Percentiles rank a stretch among this genome's conserved stretches.
Conservation (phyloP, 2,113 vertebrate genomes). For the Pica pica region DNA sequence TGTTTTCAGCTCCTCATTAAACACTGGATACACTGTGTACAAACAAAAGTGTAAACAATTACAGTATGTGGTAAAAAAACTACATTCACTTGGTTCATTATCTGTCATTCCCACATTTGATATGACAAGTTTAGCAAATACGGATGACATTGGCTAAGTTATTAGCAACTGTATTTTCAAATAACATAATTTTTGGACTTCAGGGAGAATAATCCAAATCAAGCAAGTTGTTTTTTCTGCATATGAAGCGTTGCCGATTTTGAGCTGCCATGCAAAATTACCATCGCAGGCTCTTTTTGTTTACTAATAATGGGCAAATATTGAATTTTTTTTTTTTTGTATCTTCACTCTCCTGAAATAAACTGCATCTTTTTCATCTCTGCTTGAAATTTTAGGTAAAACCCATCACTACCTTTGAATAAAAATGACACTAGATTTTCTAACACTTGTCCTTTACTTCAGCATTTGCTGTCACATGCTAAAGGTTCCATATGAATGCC, state of each 20-base stretch:
- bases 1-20: background rate
- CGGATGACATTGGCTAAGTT: background rate
- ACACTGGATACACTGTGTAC: background rate
- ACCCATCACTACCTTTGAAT: background rate
- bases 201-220: background rate
- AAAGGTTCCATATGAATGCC: background rate
- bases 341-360: background rate
- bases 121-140: background rate
- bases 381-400: background rate
- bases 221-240: background rate
- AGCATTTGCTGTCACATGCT: background rate
- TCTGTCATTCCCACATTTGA: background rate
- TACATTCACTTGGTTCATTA: background rate
- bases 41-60: background rate
- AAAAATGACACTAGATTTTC: background rate
- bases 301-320: background rate
- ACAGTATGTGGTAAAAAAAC: background rate
- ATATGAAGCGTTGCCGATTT: background rate
- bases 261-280: background rate
- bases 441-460: background rate
- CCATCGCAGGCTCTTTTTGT: background rate
- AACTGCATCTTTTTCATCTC: background rate
- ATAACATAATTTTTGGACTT: background rate
- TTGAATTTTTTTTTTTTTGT: background rate
- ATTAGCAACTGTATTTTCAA: background rate